Evolutionary conservation across 2,888 invertebrate genomes (phyloP).

Genomic region (Orthosia cruda): DNA sequence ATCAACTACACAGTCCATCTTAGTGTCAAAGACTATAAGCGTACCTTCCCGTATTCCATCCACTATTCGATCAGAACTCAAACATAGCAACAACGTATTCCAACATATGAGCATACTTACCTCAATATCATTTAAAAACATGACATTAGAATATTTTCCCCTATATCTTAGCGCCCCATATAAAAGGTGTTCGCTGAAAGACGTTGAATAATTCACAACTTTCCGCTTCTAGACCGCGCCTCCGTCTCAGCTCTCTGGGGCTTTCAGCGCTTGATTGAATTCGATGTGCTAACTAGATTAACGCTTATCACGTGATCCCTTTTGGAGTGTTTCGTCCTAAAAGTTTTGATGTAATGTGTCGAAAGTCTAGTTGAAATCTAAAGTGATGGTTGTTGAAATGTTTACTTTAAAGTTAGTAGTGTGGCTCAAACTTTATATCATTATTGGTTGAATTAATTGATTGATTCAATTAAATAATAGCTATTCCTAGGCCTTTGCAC

Average conservation of each 20-base stretch:
- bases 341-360: constrained; percentile 25
- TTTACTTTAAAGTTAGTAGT: not conserved
- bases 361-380: constrained; percentile 29
- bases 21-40: not conserved
- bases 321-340: constrained; percentile 29
- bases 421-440: not conserved
- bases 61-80: constrained; percentile 25
- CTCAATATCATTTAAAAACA: constrained; percentile 34
- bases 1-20: not conserved
- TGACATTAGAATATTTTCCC: constrained; percentile 52
- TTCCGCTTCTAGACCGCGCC: constrained; percentile 64
- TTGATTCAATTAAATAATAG: too few species aligned
- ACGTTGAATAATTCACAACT: constrained; percentile 72
- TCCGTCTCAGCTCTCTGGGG: constrained; percentile 30
- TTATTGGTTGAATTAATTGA: too few species aligned
- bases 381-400: not conserved
- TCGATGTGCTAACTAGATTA: constrained; percentile 50
- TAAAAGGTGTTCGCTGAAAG: constrained; percentile 43
- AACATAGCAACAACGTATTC: constrained; percentile 24
- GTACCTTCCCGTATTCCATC: not conserved
- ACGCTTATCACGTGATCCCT: constrained; percentile 27
- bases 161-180: constrained; percentile 31
- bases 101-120: not conserved
- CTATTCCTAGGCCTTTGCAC: too few species aligned
- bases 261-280: constrained; percentile 57